These are phyloP conservation scores for Peromyscus leucopus DNA, from an alignment of 2,113 vertebrate genomes.

Conservation along the genomic window DNA sequence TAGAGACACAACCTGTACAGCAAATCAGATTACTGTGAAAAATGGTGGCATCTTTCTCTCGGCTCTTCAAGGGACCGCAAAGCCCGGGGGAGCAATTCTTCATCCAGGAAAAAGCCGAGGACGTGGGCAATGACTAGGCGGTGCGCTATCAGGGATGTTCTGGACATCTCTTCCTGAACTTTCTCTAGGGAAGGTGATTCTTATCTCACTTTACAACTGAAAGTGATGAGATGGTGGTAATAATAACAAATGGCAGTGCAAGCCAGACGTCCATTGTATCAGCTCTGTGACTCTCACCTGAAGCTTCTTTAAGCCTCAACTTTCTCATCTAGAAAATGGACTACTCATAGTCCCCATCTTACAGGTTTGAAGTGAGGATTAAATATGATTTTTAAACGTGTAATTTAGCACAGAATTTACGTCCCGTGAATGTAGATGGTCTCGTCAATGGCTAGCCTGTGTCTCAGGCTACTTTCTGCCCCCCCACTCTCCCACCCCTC, in stretches of 20 bases:
- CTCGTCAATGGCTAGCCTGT: background rate
- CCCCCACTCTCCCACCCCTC: too few species aligned
- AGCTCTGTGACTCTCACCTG: background rate
- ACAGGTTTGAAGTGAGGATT: background rate
- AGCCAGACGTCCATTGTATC: background rate
- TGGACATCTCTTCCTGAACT: background rate
- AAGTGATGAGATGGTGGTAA: background rate
- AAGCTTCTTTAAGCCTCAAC: background rate
- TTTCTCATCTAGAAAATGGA: constrained; percentile 46
- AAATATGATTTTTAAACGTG: constrained; percentile 11
- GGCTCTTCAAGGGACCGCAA: background rate
- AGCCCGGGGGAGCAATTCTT: background rate
- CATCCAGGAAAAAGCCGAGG: background rate
- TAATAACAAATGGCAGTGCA: background rate
- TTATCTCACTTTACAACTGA: constrained; percentile 33
- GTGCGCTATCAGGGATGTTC: background rate
- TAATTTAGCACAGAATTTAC: background rate
- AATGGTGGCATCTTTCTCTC: background rate
- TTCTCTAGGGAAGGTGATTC: constrained; percentile 12
- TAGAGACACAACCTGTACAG: background rate
- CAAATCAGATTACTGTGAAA: background rate
- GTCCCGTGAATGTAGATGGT: background rate
- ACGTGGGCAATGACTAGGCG: background rate
- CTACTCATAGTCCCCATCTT: background rate
- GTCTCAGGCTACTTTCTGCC: constrained; percentile 10